Percentiles rank a stretch among this genome's conserved stretches.
Evolutionary conservation across 2,797 vertebrate species (phyloP).

Genomic region (Ctenosaura bakeri): DNA sequence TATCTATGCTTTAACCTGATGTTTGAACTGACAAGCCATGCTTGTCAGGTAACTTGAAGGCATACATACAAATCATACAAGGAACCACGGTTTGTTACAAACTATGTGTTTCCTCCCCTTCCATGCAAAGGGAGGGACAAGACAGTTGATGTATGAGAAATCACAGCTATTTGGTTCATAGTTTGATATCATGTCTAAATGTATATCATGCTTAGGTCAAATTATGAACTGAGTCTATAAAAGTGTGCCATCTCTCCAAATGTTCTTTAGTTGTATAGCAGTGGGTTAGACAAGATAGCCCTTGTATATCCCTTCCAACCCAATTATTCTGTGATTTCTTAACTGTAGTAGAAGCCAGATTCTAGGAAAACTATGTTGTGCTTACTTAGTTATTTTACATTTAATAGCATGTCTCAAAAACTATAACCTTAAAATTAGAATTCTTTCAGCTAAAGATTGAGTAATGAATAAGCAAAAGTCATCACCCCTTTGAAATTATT

Average conservation of each 20-base stretch:
- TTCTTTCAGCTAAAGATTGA: constrained; percentile 61
- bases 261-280: no score
- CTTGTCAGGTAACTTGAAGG: no score
- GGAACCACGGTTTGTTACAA: neutral
- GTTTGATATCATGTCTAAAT: neutral
- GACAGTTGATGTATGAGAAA: neutral
- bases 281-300: no score
- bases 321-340: neutral
- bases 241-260: no score
- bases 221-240: neutral
- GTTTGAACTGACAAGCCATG: neutral
- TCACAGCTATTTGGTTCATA: neutral
- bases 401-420: constrained; percentile 43
- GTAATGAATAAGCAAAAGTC: constrained; percentile 61
- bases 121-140: neutral
- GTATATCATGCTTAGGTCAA: neutral
- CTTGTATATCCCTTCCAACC: no score
- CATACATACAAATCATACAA: no score
- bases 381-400: constrained; percentile 56
- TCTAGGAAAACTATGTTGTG: constrained; percentile 5
- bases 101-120: neutral
- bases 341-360: neutral
- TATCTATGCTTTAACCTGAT: neutral
- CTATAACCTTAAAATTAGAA: constrained; percentile 45
- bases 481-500: constrained; percentile 46